Conservation (phyloP, 2,888 invertebrate genomes). For the Hydriomena furcata region DNA sequence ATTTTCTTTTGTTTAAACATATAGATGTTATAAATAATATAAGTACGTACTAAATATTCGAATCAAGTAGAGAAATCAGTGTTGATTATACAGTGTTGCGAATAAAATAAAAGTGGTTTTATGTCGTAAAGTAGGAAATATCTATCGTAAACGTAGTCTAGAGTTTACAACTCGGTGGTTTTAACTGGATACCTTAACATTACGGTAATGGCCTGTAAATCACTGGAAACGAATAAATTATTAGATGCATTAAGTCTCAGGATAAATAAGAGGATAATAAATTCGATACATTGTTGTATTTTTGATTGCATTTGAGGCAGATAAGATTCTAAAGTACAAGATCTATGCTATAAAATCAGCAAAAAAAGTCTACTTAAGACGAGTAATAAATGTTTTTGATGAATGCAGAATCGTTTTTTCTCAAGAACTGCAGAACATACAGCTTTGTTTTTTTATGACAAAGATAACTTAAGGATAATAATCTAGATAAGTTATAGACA, state of each 20-base stretch:
- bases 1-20: too few relatives aligned
- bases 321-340: conserved; percentile 18
- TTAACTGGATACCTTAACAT: conserved; percentile 63
- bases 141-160: conserved; percentile 66
- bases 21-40: too few relatives aligned
- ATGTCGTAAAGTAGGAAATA: conserved; percentile 63
- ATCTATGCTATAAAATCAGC: conserved; percentile 8
- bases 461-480: too few relatives aligned
- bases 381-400: too few relatives aligned
- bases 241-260: conserved; percentile 59
- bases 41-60: neutral
- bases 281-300: conserved; percentile 54
- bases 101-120: conserved; percentile 54
- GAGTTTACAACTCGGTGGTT: conserved; percentile 63
- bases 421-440: too few relatives aligned
- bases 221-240: conserved; percentile 71
- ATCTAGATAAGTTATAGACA: too few relatives aligned
- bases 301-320: conserved; percentile 35
- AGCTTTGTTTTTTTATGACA: too few relatives aligned
- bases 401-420: too few relatives aligned
- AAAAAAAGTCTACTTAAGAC: neutral
- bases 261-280: conserved; percentile 62
- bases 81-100: conserved; percentile 40
- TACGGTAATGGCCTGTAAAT: conserved; percentile 69
- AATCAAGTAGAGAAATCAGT: conserved; percentile 21